Evolutionary conservation across 2,797 vertebrate genomes (phyloP).

Genomic region (Microctenopoma stevenorrisi): DNA sequence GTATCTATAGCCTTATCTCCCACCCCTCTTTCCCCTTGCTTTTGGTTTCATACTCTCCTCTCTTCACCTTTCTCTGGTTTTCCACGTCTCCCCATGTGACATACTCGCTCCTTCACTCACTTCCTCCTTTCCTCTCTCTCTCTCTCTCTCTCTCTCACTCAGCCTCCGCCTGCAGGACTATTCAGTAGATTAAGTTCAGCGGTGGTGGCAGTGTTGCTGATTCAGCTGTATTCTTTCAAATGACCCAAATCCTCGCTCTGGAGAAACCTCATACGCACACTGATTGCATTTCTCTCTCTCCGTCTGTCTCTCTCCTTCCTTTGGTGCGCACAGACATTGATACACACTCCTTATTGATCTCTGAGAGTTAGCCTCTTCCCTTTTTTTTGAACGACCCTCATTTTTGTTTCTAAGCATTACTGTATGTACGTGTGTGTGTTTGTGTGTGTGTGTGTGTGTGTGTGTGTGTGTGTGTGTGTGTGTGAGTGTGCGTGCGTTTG

Average conservation of each 20-base stretch:
- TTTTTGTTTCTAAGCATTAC: conserved; percentile 31
- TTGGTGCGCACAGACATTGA: conserved; percentile 55
- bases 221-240: conserved; percentile 93
- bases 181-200: conserved; percentile 86
- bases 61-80: conserved; percentile 9
- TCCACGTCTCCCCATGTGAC: conserved; percentile 42
- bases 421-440: conserved; percentile 23
- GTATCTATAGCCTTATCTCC: conserved; percentile 45
- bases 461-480: conserved; percentile 11
- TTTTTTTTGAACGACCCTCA: conserved; percentile 25
- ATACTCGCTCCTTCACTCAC: conserved; percentile 39
- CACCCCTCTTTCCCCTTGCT: conserved; percentile 10
- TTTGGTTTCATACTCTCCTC: conserved; percentile 35
- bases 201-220: conserved; percentile 83
- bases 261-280: conserved; percentile 88
- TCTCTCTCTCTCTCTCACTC: conserved; percentile 45
- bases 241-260: conserved; percentile 93
- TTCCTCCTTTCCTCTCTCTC: conserved; percentile 43
- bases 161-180: conserved; percentile 75
- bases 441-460: conserved; percentile 20
- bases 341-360: conserved; percentile 66
- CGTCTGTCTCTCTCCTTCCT: conserved; percentile 47
- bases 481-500: conserved; percentile 11
- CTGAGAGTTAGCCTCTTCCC: conserved; percentile 50
- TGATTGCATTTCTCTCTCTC: conserved; percentile 83